Base-by-base conservation (phyloP, 1,140 invertebrate genomes). In the Grapholita molesta region DNA sequence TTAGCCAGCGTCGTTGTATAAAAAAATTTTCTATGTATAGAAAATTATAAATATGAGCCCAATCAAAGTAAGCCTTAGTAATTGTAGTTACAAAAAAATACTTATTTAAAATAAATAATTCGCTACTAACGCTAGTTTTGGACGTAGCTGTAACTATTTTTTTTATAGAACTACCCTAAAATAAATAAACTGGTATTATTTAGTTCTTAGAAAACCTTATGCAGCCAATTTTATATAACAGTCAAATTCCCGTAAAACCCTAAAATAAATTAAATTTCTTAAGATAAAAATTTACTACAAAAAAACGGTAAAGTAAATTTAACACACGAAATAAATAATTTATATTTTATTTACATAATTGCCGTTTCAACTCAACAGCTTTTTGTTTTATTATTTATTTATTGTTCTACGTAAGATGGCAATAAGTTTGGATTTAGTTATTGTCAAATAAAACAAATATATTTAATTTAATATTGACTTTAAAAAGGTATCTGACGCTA, bases 101-200 rank as follows among this genome's bases (percentile, higher is more conserved):
- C 11, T 12, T 25, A 3, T 57, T 25, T 66, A 70, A 28, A 75
- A 72, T 72, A 72, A 72, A 70, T 75, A 73, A 55, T 70, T 70
- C 21, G 55, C 67, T 70, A 72, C 64, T 73, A 72, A 70, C 33
- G 38, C 70, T 72, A 75, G 67, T 72, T 75, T 75, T 75, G 74
- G 74, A 75, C 67, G 64, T 72, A 72, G 74, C 74, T 73, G 71
- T 70, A 70, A 73, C 48, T 64, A 71, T 42, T 71, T 42, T 38
- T 64, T 65, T 52, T 53, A 67, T 72, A 53, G 70, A 72, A 72
- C 66, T 75, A 42, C 4, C 1, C 38, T 42, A 67, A 57, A 71
- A 66, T 70, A 70, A 66, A 72, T 66, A 70, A 64, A 72, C 61
- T 48, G 38, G 66, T 71, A 77, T 23, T 33, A 42, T 78, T 78